A percentile compares a stretch with the other conserved stretches of the same genome.
These are phyloP conservation scores for Phrynocephalus guinanensis DNA, from an alignment of 2,797 vertebrate species.

Conservation along the genomic window DNA sequence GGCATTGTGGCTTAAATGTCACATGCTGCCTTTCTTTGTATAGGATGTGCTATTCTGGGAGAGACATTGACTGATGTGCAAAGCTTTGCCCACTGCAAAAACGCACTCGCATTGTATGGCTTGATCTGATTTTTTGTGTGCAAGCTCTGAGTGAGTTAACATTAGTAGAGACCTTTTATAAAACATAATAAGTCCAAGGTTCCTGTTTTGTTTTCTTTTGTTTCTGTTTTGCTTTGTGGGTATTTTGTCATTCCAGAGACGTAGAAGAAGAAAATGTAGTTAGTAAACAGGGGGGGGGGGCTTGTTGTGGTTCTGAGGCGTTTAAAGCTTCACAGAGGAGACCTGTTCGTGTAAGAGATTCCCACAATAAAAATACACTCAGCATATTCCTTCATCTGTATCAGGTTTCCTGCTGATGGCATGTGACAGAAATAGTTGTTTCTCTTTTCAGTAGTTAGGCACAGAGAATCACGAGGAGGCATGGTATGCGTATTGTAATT, in stretches of 20 bases:
- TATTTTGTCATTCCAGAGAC: slow-evolving; percentile 12
- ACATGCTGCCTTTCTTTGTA: slow-evolving; percentile 66
- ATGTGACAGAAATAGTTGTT: slow-evolving; percentile 44
- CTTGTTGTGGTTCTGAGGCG: slow-evolving; percentile 29
- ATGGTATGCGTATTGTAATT: slow-evolving; percentile 50
- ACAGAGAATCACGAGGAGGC: slow-evolving; percentile 45
- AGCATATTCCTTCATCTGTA: not conserved
- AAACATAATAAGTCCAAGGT: slow-evolving; percentile 28
- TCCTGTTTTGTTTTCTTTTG: too few species aligned
- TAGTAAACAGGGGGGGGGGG: slow-evolving; percentile 42
- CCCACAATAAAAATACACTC: slow-evolving; percentile 3
- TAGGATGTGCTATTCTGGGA: slow-evolving; percentile 60
- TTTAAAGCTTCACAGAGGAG: slow-evolving; percentile 12
- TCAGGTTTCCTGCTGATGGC: slow-evolving; percentile 14
- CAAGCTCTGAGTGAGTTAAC: slow-evolving; percentile 37
- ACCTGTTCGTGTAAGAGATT: slow-evolving; percentile 11
- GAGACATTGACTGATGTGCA: slow-evolving; percentile 54
- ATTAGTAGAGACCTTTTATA: slow-evolving; percentile 36
- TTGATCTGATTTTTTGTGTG: not conserved
- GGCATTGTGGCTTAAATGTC: slow-evolving; percentile 61
- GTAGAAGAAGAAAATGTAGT: slow-evolving; percentile 29
- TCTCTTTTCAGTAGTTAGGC: slow-evolving; percentile 44
- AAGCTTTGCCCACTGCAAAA: slow-evolving; percentile 51
- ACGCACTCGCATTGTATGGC: slow-evolving; percentile 35
- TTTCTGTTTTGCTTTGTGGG: slow-evolving; percentile 36